phyloP scores from a whole-genome alignment of 2,888 invertebrate species.

The Cataglyphis altisquamis region DNA sequence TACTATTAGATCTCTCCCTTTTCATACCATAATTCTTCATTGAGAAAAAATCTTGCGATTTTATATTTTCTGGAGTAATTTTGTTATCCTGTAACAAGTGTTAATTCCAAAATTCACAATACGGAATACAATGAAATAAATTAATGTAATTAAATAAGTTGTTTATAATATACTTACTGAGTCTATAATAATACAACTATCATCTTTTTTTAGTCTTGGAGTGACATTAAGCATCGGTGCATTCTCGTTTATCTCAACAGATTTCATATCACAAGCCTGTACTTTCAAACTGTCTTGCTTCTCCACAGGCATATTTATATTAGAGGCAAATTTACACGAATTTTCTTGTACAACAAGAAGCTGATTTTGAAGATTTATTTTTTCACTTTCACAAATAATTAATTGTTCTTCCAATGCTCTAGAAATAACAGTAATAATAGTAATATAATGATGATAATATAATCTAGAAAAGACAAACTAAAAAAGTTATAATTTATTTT shows the following conservation, averaged over 20 bases:
- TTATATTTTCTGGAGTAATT: constrained; percentile 60
- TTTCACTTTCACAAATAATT: constrained; percentile 54
- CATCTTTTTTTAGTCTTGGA: not conserved
- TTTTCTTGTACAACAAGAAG: constrained; percentile 10
- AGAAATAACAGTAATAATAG: constrained; percentile 3
- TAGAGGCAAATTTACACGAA: not conserved
- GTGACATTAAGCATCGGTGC: not conserved
- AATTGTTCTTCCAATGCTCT: constrained; percentile 62
- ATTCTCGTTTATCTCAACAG: not conserved
- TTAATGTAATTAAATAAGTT: constrained; percentile 17
- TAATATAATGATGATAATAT: not conserved
- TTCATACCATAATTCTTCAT: constrained; percentile 3
- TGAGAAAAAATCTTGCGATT: constrained; percentile 55
- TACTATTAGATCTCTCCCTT: constrained; percentile 6
- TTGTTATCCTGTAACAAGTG: constrained; percentile 49
- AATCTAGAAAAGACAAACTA: not conserved
- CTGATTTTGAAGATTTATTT: constrained; percentile 48
- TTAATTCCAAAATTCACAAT: not conserved
- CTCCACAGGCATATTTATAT: not conserved
- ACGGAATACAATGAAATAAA: not conserved
- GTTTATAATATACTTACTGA: not conserved
- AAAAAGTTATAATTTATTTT: not conserved
- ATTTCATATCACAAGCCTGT: not conserved
- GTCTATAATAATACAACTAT: not conserved
- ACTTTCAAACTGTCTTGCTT: not conserved